These are phyloP conservation scores for Steinernema khuongi DNA, from an alignment of 1,140 invertebrate genomes.

Conservation along the genomic window DNA sequence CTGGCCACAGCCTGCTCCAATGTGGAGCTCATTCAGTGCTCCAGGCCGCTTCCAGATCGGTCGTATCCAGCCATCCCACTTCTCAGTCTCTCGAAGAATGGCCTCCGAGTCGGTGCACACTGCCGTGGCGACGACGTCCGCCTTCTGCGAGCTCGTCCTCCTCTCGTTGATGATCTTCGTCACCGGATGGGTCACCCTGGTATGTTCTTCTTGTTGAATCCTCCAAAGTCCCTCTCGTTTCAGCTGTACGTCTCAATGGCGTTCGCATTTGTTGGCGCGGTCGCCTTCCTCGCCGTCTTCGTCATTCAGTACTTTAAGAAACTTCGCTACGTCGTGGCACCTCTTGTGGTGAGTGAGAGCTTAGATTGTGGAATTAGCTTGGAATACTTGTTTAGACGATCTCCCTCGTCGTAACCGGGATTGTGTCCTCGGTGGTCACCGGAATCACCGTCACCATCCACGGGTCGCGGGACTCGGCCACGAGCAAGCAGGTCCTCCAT, in stretches of 20 bases:
- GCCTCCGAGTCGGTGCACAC: slow-evolving; percentile 5
- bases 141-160: background rate
- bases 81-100: background rate
- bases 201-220: background rate
- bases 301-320: background rate
- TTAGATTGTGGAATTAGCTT: background rate
- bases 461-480: background rate
- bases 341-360: background rate
- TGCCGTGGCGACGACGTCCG: background rate
- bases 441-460: background rate
- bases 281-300: background rate
- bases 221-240: background rate
- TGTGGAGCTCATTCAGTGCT: background rate
- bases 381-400: background rate
- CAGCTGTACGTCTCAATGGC: background rate
- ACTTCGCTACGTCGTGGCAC: background rate
- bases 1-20: too few relatives aligned
- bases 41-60: background rate
- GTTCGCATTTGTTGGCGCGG: background rate
- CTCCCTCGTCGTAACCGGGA: background rate
- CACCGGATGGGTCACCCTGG: background rate
- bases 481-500: background rate
- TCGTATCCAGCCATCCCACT: background rate
- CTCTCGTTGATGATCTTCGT: background rate
- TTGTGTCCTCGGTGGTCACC: background rate